Evolutionary conservation across 2,113 vertebrate genomes (phyloP).

Genomic region (Oreochromis aureus): DNA sequence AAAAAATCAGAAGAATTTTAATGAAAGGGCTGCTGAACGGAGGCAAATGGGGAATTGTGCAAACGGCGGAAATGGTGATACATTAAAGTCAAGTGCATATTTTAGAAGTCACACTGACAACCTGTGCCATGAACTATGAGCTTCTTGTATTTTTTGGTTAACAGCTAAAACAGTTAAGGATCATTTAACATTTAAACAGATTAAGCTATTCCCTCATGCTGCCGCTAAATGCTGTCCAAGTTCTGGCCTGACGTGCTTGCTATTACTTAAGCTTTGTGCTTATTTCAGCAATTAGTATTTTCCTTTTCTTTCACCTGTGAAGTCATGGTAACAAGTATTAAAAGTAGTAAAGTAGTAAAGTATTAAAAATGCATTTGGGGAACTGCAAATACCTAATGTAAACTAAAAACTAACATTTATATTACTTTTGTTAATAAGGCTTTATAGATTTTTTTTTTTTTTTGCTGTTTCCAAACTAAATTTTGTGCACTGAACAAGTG

Average conservation of each 20-base stretch:
- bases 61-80: neutral
- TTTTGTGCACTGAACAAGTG: neutral
- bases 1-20: constrained; percentile 48
- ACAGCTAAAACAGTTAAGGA: neutral
- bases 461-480: neutral
- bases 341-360: neutral
- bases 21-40: constrained; percentile 29
- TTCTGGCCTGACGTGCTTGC: neutral
- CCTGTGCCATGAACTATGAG: neutral
- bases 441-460: neutral
- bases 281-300: neutral
- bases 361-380: neutral
- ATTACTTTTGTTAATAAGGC: neutral
- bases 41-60: neutral
- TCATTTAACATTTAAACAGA: neutral
- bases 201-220: neutral
- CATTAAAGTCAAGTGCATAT: constrained; percentile 3
- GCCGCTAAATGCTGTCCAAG: neutral
- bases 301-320: neutral
- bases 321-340: neutral
- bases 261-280: neutral
- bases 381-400: neutral
- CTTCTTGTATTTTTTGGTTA: neutral
- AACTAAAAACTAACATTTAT: neutral
- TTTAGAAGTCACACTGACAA: neutral